Conservation (phyloP, 2,888 invertebrate genomes). For the Cosmopolites sordidus region DNA sequence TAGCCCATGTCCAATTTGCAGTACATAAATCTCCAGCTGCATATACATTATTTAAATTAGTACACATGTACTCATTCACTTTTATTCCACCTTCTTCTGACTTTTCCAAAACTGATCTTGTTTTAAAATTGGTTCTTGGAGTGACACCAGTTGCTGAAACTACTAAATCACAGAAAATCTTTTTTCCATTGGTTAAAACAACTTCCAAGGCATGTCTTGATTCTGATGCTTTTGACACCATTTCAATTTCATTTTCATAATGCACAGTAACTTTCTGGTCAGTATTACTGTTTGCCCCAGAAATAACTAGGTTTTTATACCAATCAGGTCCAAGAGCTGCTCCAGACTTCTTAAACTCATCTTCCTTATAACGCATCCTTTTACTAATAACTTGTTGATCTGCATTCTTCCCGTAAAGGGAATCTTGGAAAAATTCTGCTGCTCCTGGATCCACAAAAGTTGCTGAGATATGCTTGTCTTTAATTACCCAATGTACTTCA, state of each 20-base stretch:
- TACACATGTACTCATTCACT: conserved; percentile 83
- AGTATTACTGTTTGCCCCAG: conserved; percentile 44
- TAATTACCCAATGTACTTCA: conserved; percentile 89
- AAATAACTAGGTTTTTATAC: conserved; percentile 67
- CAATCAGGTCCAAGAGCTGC: conserved; percentile 97
- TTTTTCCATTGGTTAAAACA: conserved; percentile 66
- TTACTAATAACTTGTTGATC: conserved; percentile 39
- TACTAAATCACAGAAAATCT: conserved; percentile 80
- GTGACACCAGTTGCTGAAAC: conserved; percentile 94
- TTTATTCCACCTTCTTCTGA: conserved; percentile 75
- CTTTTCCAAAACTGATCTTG: conserved; percentile 52
- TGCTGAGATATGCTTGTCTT: conserved; percentile 87
- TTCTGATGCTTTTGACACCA: conserved; percentile 45
- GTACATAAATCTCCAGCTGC: conserved; percentile 95
- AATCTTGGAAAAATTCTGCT: conserved; percentile 80
- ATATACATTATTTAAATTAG: conserved; percentile 72
- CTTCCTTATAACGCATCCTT: conserved; percentile 65
- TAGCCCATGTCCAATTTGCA: conserved; percentile 71
- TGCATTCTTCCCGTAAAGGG: conserved; percentile 37
- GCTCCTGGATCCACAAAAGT: conserved; percentile 96
- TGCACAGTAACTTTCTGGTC: conserved; percentile 57
- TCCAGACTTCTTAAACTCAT: conserved; percentile 59
- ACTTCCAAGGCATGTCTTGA: conserved; percentile 69
- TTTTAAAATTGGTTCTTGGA: conserved; percentile 60
- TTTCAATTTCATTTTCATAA: conserved; percentile 56